phyloP scores from a whole-genome alignment of 2,113 vertebrate genomes.

The Catagonus wagneri region DNA sequence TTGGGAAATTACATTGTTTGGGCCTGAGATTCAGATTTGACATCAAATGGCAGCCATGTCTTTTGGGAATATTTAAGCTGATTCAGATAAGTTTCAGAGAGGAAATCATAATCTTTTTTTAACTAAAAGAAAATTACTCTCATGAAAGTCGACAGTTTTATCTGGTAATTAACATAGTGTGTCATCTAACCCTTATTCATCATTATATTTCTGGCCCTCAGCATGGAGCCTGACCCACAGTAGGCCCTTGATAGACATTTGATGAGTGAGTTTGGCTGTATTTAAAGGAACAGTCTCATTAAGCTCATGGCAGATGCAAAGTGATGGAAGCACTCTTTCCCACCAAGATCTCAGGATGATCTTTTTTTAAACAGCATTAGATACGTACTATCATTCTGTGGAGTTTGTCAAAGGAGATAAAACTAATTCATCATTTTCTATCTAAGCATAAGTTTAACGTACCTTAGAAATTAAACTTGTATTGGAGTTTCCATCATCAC shows the following conservation, averaged over 20 bases:
- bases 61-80: neutral
- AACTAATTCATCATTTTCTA: neutral
- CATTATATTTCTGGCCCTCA: neutral
- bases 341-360: neutral
- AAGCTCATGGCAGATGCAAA: neutral
- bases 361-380: neutral
- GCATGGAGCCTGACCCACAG: neutral
- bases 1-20: neutral
- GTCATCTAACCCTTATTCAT: neutral
- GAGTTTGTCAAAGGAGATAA: conserved; percentile 18
- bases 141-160: neutral
- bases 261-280: neutral
- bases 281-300: neutral
- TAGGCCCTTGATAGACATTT: neutral
- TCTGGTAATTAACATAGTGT: neutral
- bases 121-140: neutral
- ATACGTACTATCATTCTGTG: neutral
- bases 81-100: neutral
- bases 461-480: conserved; percentile 9
- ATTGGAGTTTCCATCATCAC: too few species aligned
- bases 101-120: conserved; percentile 17
- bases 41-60: neutral
- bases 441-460: neutral
- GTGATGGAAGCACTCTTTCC: neutral
- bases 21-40: conserved; percentile 31